Conservation (phyloP, 2,113 vertebrate species). For the Hepsetus odoe region DNA sequence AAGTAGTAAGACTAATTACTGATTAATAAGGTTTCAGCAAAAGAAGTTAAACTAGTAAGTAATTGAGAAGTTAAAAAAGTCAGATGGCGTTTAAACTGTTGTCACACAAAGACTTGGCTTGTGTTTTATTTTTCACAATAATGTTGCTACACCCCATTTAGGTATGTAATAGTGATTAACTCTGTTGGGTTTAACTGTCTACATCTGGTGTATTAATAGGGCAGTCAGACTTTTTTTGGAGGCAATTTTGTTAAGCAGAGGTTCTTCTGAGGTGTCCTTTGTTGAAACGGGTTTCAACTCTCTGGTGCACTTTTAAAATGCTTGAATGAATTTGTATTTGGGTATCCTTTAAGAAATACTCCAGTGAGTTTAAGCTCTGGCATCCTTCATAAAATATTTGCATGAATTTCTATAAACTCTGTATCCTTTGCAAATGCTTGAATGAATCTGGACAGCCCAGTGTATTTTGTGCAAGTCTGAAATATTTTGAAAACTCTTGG, state of each 20-base stretch:
- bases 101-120: no score
- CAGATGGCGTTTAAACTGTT: no score
- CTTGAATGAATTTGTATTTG: neutral
- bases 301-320: neutral
- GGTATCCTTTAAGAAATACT: conserved; percentile 8
- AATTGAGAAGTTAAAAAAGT: no score
- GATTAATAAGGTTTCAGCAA: no score
- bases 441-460: conserved; percentile 6
- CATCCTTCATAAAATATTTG: conserved; percentile 1
- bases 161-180: neutral
- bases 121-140: neutral
- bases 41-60: no score
- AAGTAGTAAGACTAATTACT: no score
- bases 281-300: neutral
- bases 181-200: neutral
- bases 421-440: conserved; percentile 8
- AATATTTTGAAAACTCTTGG: neutral
- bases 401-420: neutral
- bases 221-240: neutral
- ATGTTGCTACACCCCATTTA: neutral
- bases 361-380: neutral
- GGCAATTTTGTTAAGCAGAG: neutral
- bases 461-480: conserved; percentile 8
- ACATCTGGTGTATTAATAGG: neutral
- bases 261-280: neutral